phyloP scores from a whole-genome alignment of 92 coral and sea anemone genomes.

The Heliopora coerulea region DNA sequence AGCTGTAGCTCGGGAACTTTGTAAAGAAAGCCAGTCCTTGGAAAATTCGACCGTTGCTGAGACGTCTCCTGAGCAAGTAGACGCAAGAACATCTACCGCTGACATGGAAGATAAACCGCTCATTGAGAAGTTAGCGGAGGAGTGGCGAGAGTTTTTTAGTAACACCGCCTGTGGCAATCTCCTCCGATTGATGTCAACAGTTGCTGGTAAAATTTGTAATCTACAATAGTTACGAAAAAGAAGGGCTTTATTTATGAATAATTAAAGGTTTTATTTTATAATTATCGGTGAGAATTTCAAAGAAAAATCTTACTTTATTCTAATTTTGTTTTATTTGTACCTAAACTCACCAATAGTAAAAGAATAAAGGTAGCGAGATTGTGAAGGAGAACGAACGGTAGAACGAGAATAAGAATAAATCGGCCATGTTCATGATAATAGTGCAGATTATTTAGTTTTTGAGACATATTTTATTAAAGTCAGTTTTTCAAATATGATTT shows the following conservation, averaged over 20 bases:
- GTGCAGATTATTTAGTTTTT: background rate
- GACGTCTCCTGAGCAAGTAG: background rate
- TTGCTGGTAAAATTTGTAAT: constrained; percentile 56
- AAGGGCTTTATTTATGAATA: too few relatives aligned
- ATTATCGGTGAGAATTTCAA: too few relatives aligned
- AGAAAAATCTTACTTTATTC: too few relatives aligned
- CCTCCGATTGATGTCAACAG: constrained; percentile 59
- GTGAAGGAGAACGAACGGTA: too few relatives aligned
- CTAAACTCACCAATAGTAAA: too few relatives aligned
- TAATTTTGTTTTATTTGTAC: too few relatives aligned
- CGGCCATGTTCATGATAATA: background rate
- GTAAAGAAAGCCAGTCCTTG: background rate
- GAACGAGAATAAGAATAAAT: too few relatives aligned
- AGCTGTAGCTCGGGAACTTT: background rate
- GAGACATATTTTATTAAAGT: too few relatives aligned
- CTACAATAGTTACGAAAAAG: too few relatives aligned
- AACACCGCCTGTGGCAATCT: constrained; percentile 55
- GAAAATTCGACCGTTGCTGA: background rate
- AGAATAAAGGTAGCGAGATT: too few relatives aligned
- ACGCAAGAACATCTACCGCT: background rate
- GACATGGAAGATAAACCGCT: background rate
- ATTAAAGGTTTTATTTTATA: too few relatives aligned
- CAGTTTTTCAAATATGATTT: too few relatives aligned
- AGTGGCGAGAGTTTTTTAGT: constrained; percentile 95
- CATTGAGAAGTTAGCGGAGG: constrained; percentile 54